phyloP scores from a whole-genome alignment of 2,113 vertebrate genomes.

The Kobus ellipsiprymnus region DNA sequence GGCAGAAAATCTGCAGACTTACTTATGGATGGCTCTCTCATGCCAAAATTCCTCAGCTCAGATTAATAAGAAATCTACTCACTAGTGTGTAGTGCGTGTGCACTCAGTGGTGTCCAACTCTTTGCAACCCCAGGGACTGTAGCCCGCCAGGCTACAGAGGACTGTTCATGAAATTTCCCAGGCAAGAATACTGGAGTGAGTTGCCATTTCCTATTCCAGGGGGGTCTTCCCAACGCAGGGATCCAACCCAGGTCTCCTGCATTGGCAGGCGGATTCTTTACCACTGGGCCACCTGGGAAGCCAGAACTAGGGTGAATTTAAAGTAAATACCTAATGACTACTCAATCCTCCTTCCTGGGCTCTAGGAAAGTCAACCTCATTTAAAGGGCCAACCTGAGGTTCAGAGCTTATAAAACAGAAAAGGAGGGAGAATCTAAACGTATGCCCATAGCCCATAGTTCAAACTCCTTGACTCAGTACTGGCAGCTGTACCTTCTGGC shows the following conservation, averaged over 20 bases:
- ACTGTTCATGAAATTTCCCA: neutral
- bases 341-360: neutral
- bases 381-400: neutral
- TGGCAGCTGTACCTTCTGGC: neutral
- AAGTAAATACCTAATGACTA: neutral
- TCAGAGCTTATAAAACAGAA: neutral
- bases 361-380: neutral
- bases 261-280: neutral
- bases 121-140: neutral
- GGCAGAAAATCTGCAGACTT: neutral
- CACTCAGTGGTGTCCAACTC: neutral
- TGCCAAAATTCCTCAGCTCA: slow-evolving; percentile 4
- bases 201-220: neutral
- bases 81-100: neutral
- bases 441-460: neutral
- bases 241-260: neutral
- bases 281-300: neutral
- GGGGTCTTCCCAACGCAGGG: neutral
- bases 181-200: neutral
- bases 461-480: neutral
- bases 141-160: neutral
- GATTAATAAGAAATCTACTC: neutral
- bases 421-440: neutral
- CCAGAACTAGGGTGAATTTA: neutral
- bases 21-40: neutral